phyloP scores from a whole-genome alignment of 2,888 invertebrate species.

The Masnerella sp. region DNA sequence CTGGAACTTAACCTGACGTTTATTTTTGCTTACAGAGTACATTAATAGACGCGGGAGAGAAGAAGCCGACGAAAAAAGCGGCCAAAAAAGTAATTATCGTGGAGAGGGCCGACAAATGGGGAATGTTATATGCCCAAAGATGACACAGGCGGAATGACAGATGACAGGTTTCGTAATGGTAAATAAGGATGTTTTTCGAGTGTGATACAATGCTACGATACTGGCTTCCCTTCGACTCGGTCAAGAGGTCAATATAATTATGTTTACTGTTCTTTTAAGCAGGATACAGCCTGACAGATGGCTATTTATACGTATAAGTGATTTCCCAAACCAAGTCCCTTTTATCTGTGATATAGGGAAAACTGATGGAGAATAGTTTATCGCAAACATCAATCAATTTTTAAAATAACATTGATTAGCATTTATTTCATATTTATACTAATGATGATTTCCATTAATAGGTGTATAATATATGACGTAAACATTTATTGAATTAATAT shows the following conservation, averaged over 20 bases:
- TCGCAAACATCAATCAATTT: too few species aligned
- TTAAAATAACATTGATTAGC: too few species aligned
- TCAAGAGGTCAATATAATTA: conserved; percentile 25
- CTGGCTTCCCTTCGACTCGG: conserved; percentile 1
- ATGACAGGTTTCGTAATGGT: conserved; percentile 27
- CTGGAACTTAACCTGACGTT: conserved; percentile 6
- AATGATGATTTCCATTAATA: too few species aligned
- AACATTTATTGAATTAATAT: too few species aligned
- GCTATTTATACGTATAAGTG: not conserved
- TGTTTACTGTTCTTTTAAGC: conserved; percentile 5
- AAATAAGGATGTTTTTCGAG: conserved; percentile 13
- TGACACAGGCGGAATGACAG: conserved; percentile 9
- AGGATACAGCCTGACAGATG: conserved; percentile 6
- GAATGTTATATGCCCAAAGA: conserved; percentile 12
- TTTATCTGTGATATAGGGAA: too few species aligned
- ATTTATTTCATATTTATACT: too few species aligned
- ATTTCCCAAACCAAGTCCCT: too few species aligned
- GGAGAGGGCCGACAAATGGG: not conserved
- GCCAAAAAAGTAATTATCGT: conserved; percentile 8
- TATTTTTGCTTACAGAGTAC: conserved; percentile 6
- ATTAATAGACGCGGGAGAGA: not conserved
- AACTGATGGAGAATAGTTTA: too few species aligned
- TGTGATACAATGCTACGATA: conserved; percentile 8
- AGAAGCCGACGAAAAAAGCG: not conserved
- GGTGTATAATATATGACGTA: too few species aligned